Percentiles rank a stretch among this genome's conserved stretches.
Conservation (phyloP, 2,888 invertebrate genomes). For the Drosophila vallismaia region DNA sequence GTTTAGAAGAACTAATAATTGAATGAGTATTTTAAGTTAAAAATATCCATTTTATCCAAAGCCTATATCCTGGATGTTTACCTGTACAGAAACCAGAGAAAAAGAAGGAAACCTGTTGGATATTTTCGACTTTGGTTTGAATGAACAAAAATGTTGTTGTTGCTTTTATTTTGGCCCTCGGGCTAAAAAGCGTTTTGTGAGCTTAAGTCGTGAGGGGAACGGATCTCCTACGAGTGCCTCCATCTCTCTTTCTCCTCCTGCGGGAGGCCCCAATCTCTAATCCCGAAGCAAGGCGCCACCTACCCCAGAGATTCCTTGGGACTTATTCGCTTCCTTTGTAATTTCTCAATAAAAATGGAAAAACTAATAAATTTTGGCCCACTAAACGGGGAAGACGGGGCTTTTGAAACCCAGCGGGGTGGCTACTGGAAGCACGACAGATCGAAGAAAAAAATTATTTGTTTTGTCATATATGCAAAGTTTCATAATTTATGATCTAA, state of each 20-base stretch:
- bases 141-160: slow-evolving; percentile 65
- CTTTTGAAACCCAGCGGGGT: slow-evolving; percentile 46
- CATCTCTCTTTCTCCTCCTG: slow-evolving; percentile 5
- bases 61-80: background rate
- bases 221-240: slow-evolving; percentile 19
- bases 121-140: slow-evolving; percentile 60
- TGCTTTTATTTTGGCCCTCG: slow-evolving; percentile 49
- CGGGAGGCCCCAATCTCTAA: slow-evolving; percentile 17
- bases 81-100: slow-evolving; percentile 9
- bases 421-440: slow-evolving; percentile 55
- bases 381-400: slow-evolving; percentile 13
- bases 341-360: slow-evolving; percentile 49
- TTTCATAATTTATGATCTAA: slow-evolving; percentile 76
- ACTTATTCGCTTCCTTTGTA: slow-evolving; percentile 33
- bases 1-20: no score
- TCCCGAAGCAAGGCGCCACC: slow-evolving; percentile 40
- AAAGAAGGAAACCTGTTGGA: slow-evolving; percentile 63
- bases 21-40: no score
- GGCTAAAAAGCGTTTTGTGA: slow-evolving; percentile 71
- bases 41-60: background rate
- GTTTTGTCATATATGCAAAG: slow-evolving; percentile 52
- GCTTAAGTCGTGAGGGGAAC: slow-evolving; percentile 70
- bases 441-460: slow-evolving; percentile 38
- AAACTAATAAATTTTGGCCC: slow-evolving; percentile 49
- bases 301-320: slow-evolving; percentile 41